Percentiles rank a stretch among this genome's conserved stretches.
Evolutionary conservation across 2,888 invertebrate species (phyloP).

Genomic region (Eremobia ochroleuca): DNA sequence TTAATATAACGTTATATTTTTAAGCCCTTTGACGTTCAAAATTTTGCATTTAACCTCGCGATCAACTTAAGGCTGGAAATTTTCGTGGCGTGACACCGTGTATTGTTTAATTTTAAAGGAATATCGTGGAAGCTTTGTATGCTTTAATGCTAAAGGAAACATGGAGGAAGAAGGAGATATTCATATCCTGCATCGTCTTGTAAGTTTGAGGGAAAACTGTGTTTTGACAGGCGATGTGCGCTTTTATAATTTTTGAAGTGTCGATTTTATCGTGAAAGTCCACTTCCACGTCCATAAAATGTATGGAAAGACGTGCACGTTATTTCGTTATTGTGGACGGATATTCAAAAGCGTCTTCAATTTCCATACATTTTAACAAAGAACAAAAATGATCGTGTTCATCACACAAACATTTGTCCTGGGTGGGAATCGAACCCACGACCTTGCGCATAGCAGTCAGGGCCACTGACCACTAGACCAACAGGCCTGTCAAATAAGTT

Average conservation of each 20-base stretch:
- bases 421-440: too few species aligned
- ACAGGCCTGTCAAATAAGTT: too few species aligned
- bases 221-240: not conserved
- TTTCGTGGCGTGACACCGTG: slow-evolving; percentile 21
- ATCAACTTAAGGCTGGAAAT: slow-evolving; percentile 26
- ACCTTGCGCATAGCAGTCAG: too few species aligned
- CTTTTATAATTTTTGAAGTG: not conserved
- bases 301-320: not conserved
- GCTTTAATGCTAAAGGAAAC: not conserved
- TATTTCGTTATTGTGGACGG: not conserved
- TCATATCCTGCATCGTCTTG: not conserved
- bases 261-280: not conserved
- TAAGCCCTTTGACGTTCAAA: slow-evolving; percentile 47
- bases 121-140: not conserved
- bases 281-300: not conserved
- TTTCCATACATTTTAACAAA: not conserved
- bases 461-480: too few species aligned
- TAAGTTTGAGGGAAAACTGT: not conserved
- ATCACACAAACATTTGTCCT: too few species aligned
- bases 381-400: too few species aligned
- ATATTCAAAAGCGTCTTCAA: not conserved
- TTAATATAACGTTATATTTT: slow-evolving; percentile 46
- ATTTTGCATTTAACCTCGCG: slow-evolving; percentile 40
- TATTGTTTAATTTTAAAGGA: slow-evolving; percentile 29
- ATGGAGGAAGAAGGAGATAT: not conserved